phyloP scores from a whole-genome alignment of 2,888 invertebrate species.

The Acleris laterana region DNA sequence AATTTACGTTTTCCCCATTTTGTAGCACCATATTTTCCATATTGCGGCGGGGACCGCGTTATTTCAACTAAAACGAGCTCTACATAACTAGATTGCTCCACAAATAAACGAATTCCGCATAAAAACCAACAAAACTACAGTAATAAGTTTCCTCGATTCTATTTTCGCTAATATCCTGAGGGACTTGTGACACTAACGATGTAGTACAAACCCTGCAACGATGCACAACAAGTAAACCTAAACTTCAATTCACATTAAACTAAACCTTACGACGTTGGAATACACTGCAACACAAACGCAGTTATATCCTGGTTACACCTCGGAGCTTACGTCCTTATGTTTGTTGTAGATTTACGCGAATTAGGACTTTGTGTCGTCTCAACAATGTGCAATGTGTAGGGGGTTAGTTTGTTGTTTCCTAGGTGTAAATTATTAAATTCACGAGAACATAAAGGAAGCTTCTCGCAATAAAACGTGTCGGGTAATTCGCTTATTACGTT shows the following conservation, averaged over 20 bases:
- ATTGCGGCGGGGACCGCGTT: too few relatives aligned
- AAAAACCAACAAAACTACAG: constrained; percentile 6
- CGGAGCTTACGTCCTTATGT: constrained; percentile 11
- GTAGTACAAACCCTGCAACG: constrained; percentile 20
- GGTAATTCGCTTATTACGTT: constrained; percentile 17
- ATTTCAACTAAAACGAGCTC: background rate
- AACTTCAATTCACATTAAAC: constrained; percentile 4
- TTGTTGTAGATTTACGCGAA: constrained; percentile 12
- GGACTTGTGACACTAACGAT: constrained; percentile 36
- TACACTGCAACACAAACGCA: constrained; percentile 7
- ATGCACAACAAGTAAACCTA: background rate
- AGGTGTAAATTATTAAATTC: constrained; percentile 34
- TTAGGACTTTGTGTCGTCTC: constrained; percentile 3
- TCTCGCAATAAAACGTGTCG: constrained; percentile 20
- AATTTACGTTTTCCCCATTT: too few relatives aligned
- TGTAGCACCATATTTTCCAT: too few relatives aligned
- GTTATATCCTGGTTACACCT: constrained; percentile 1
- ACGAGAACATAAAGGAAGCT: constrained; percentile 29
- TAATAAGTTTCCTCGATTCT: constrained; percentile 31
- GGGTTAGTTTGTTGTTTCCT: constrained; percentile 14
- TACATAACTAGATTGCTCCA: constrained; percentile 5
- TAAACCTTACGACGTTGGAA: background rate
- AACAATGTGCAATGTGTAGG: background rate
- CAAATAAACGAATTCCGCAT: too few relatives aligned
- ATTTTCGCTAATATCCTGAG: constrained; percentile 32